A percentile compares a stretch with the other conserved stretches of the same genome.
Conservation (phyloP, 1,140 invertebrate genomes). For the Portunus trituberculatus region DNA sequence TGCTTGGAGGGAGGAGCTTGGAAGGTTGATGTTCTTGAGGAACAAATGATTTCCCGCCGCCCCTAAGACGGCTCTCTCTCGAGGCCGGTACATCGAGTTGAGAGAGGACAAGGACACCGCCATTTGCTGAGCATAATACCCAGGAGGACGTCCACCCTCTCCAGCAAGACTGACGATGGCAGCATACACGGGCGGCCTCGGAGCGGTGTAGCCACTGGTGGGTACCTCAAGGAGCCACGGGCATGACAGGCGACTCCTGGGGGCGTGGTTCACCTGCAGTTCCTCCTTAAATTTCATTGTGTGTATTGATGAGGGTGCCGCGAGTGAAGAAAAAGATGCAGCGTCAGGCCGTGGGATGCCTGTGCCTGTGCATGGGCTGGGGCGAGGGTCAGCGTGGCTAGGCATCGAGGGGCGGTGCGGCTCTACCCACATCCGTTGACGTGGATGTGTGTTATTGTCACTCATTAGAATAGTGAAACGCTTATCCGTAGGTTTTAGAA, state of each 20-base stretch:
- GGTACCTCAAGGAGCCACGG: constrained; percentile 43
- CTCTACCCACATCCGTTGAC: neutral
- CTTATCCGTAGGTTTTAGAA: too few species aligned
- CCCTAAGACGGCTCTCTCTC: neutral
- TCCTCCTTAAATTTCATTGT: neutral
- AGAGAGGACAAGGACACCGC: constrained; percentile 27
- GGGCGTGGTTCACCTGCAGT: neutral
- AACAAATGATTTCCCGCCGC: neutral
- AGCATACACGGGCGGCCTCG: constrained; percentile 57
- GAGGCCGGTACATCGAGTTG: neutral
- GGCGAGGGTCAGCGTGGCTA: neutral
- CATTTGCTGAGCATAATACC: constrained; percentile 57
- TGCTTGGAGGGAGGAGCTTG: neutral
- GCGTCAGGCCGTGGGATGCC: neutral
- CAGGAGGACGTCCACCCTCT: constrained; percentile 42
- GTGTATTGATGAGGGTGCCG: neutral
- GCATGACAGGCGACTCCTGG: constrained; percentile 25
- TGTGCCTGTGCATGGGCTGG: neutral
- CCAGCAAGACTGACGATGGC: constrained; percentile 62
- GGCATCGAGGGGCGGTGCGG: neutral
- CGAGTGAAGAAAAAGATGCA: neutral
- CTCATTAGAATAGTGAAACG: too few species aligned
- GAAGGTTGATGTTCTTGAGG: constrained; percentile 29
- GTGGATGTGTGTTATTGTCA: too few species aligned
- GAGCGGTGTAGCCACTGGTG: constrained; percentile 60